Conservation (phyloP, 2,797 vertebrate genomes). For the Eutrigla gurnardus region DNA sequence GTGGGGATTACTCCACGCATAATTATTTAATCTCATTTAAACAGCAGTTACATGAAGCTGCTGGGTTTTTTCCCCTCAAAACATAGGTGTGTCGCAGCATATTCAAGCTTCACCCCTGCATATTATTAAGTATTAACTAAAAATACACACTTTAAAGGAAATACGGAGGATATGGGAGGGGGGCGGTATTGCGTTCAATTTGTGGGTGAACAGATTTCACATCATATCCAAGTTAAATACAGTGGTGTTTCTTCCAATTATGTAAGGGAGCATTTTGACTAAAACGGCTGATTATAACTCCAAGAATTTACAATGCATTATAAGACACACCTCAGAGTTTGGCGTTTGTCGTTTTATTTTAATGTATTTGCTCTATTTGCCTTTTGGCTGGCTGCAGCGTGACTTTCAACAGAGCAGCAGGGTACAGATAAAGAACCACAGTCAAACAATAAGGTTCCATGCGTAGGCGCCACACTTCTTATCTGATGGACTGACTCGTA, state of each 20-base stretch:
- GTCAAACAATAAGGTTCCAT: neutral
- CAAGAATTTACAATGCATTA: neutral
- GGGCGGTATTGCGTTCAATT: neutral
- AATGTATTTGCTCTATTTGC: slow-evolving; percentile 3
- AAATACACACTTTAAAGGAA: neutral
- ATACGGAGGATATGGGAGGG: neutral
- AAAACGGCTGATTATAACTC: neutral
- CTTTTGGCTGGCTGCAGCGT: neutral
- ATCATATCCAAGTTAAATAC: neutral
- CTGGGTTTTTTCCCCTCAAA: slow-evolving; percentile 24
- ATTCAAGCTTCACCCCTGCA: neutral
- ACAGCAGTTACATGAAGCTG: slow-evolving; percentile 11
- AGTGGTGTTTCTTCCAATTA: neutral
- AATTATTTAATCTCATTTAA: slow-evolving; percentile 37
- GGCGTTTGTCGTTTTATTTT: neutral
- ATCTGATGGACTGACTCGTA: neutral
- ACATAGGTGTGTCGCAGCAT: slow-evolving; percentile 10
- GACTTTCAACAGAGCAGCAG: slow-evolving; percentile 13
- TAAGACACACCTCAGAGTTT: neutral
- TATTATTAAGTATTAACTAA: neutral
- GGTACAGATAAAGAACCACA: neutral
- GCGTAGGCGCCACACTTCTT: neutral
- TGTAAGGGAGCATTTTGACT: neutral
- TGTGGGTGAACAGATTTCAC: neutral
- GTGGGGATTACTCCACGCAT: slow-evolving; percentile 3